Evolutionary conservation across 2,888 invertebrate genomes (phyloP).

Genomic region (Polyommatus iphigenia): DNA sequence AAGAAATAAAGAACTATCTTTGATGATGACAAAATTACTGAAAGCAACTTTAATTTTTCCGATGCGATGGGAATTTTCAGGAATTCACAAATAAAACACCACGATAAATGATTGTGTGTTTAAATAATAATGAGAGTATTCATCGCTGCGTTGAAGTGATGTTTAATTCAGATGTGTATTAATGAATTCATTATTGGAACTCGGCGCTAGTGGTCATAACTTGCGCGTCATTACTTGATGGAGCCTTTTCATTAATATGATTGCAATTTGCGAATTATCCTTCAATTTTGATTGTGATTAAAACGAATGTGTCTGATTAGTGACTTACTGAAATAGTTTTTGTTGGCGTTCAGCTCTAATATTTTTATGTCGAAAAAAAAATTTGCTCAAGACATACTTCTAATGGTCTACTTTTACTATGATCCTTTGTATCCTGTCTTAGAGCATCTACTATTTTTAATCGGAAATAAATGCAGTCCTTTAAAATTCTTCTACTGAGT

Average conservation of each 20-base stretch:
- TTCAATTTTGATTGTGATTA: background rate
- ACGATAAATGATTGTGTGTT: slow-evolving; percentile 15
- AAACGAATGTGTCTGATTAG: background rate
- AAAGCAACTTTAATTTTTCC: background rate
- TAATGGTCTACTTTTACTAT: background rate
- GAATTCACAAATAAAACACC: slow-evolving; percentile 5
- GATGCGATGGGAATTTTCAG: background rate
- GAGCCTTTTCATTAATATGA: slow-evolving; percentile 4
- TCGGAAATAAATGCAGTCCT: no score
- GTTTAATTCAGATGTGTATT: slow-evolving; percentile 48
- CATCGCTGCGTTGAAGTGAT: slow-evolving; percentile 43
- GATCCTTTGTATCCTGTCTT: background rate
- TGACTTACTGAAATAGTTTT: background rate
- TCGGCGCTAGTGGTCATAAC: slow-evolving; percentile 10
- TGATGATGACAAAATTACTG: background rate
- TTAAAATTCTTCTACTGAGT: background rate
- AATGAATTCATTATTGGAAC: slow-evolving; percentile 45
- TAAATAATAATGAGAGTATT: slow-evolving; percentile 39
- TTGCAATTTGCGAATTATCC: slow-evolving; percentile 3
- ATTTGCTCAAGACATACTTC: no score
- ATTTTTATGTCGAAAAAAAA: background rate
- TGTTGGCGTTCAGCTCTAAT: background rate
- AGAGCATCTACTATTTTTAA: background rate
- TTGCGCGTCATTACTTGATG: slow-evolving; percentile 19
- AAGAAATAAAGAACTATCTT: background rate